A percentile compares a stretch with the other conserved stretches of the same genome.
These are phyloP conservation scores for Agrochola litura DNA, from an alignment of 2,888 invertebrate genomes.

Conservation along the genomic window DNA sequence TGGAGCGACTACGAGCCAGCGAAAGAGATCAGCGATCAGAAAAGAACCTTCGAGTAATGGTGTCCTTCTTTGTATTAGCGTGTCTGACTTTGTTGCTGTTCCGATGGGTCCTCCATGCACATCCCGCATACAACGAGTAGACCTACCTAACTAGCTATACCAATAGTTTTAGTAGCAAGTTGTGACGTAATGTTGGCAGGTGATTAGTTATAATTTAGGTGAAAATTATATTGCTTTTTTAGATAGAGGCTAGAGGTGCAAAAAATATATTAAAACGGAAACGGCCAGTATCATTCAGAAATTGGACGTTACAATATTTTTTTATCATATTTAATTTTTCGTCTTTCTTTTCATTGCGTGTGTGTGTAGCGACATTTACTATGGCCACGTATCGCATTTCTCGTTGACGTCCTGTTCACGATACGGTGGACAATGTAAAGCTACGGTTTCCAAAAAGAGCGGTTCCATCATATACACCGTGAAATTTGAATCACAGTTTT, in stretches of 20 bases:
- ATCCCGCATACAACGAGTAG: conserved; percentile 77
- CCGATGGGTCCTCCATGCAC: conserved; percentile 84
- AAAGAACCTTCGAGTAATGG: conserved; percentile 83
- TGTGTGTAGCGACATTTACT: too few relatives aligned
- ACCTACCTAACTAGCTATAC: conserved; percentile 12
- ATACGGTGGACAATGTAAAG: too few relatives aligned
- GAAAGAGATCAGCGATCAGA: conserved; percentile 85
- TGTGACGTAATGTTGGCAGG: conserved; percentile 39
- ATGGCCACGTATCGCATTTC: too few relatives aligned
- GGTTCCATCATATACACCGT: neutral
- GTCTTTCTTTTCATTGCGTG: neutral
- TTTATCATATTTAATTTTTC: neutral
- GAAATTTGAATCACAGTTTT: too few relatives aligned
- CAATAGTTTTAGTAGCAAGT: conserved; percentile 30
- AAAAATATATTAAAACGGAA: neutral
- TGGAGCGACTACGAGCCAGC: conserved; percentile 85
- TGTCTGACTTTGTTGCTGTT: conserved; percentile 82
- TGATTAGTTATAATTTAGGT: conserved; percentile 39
- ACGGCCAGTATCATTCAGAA: neutral
- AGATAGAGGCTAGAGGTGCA: conserved; percentile 25
- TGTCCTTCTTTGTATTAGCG: conserved; percentile 81
- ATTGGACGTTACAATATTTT: too few relatives aligned
- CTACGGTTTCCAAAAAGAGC: neutral
- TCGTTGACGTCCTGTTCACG: too few relatives aligned
- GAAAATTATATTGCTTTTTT: conserved; percentile 25